Evolutionary conservation across 2,888 invertebrate genomes (phyloP).

Genomic region (Cecidostiba fungosa): DNA sequence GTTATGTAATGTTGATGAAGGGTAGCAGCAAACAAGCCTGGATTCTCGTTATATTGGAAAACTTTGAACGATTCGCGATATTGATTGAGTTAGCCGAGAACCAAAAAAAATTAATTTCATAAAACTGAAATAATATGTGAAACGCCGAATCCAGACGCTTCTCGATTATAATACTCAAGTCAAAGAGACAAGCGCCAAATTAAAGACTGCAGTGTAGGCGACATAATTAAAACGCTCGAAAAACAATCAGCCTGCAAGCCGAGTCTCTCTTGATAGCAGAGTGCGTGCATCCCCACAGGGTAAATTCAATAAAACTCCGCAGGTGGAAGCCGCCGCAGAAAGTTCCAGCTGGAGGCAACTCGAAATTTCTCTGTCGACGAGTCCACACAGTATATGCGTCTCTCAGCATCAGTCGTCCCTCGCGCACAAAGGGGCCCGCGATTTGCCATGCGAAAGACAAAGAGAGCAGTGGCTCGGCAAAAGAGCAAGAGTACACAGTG

Average conservation of each 20-base stretch:
- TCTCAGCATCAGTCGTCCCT: neutral
- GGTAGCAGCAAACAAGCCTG: neutral
- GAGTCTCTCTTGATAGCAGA: neutral
- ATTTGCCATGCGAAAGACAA: constrained; percentile 28
- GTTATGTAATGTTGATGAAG: neutral
- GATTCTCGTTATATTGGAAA: neutral
- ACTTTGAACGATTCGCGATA: neutral
- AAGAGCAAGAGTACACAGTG: constrained; percentile 20
- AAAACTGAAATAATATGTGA: too few species aligned
- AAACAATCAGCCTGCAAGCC: neutral
- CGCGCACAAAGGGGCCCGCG: neutral
- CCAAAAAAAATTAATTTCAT: neutral
- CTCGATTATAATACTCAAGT: neutral
- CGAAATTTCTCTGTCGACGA: constrained; percentile 13
- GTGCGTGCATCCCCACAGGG: constrained; percentile 6
- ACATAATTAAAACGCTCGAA: neutral
- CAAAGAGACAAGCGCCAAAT: neutral
- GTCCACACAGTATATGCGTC: neutral
- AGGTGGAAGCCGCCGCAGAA: neutral
- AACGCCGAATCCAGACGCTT: neutral
- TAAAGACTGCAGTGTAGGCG: neutral
- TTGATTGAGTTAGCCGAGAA: neutral
- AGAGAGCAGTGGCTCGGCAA: neutral
- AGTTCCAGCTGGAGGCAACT: neutral
- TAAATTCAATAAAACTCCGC: constrained; percentile 42